Conservation (phyloP, 1,140 invertebrate genomes). For the Gonioctena quinquepunctata region DNA sequence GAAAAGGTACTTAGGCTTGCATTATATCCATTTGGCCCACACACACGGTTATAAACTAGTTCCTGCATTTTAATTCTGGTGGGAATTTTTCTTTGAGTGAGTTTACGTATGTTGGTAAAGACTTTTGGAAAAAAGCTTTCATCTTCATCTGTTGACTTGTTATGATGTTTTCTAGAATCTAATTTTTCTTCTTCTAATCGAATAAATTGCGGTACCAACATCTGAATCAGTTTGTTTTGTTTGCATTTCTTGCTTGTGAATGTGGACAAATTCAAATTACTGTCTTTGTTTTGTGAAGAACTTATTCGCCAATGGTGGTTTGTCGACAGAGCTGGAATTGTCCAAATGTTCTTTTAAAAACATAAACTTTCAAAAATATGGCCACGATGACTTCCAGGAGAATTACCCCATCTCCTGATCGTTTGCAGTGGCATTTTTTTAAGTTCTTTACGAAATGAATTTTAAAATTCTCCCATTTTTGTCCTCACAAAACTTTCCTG, state of each 20-base stretch:
- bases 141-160: constrained; percentile 54
- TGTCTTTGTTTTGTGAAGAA: no score
- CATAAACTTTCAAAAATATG: constrained; percentile 23
- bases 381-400: constrained; percentile 13
- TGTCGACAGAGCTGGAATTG: no score
- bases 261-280: background rate
- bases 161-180: constrained; percentile 6
- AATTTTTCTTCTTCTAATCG: constrained; percentile 13
- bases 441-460: constrained; percentile 56
- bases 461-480: constrained; percentile 58
- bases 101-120: constrained; percentile 56
- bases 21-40: background rate
- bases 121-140: constrained; percentile 58
- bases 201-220: background rate
- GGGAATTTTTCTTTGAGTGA: constrained; percentile 56
- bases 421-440: constrained; percentile 39
- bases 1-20: background rate
- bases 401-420: constrained; percentile 20
- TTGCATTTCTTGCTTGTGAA: background rate
- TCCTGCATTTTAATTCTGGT: constrained; percentile 55
- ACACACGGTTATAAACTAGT: constrained; percentile 2
- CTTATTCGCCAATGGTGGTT: no score
- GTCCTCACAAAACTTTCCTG: constrained; percentile 55
- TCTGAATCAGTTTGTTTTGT: background rate
- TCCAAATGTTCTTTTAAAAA: constrained; percentile 27